These are phyloP conservation scores for Acanthurus lineatus DNA, from an alignment of 2,797 vertebrate genomes.

Conservation along the genomic window DNA sequence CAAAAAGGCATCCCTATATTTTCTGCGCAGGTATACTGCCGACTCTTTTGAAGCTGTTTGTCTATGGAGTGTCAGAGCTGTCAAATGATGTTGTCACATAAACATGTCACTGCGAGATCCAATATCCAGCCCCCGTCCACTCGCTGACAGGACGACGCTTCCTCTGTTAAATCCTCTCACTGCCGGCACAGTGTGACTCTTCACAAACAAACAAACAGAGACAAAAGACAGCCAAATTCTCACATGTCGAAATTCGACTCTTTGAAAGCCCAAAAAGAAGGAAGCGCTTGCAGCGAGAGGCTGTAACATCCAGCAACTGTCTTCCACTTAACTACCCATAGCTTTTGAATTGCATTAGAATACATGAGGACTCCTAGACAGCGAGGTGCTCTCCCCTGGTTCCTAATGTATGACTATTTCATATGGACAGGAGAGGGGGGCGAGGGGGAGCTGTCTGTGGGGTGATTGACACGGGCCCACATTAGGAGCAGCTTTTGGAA, in stretches of 20 bases:
- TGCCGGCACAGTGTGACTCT: conserved; percentile 68
- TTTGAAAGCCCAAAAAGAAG: conserved; percentile 69
- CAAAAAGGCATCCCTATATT: conserved; percentile 67
- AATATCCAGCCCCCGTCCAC: conserved; percentile 81
- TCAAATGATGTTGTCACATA: conserved; percentile 84
- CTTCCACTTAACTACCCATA: conserved; percentile 69
- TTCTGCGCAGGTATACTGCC: conserved; percentile 55
- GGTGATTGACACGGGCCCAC: conserved; percentile 95
- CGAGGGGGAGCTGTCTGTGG: conserved; percentile 91
- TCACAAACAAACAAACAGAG: conserved; percentile 77
- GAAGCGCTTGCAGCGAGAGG: conserved; percentile 29
- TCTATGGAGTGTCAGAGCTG: conserved; percentile 78
- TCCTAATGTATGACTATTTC: conserved; percentile 99
- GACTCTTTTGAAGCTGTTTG: conserved; percentile 82
- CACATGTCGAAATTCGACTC: conserved; percentile 64
- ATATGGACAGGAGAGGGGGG: conserved; percentile 87
- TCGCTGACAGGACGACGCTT: conserved; percentile 75
- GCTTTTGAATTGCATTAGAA: conserved; percentile 80
- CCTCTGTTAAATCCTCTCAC: conserved; percentile 72
- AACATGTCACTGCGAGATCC: conserved; percentile 82
- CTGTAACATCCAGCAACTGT: conserved; percentile 46
- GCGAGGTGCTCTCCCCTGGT: conserved; percentile 83
- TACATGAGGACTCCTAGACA: conserved; percentile 75
- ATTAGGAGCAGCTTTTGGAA: conserved; percentile 98
- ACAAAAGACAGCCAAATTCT: conserved; percentile 75